These are phyloP conservation scores for Solenopsis invicta DNA, from an alignment of 1,140 invertebrate species.

Conservation along the genomic window DNA sequence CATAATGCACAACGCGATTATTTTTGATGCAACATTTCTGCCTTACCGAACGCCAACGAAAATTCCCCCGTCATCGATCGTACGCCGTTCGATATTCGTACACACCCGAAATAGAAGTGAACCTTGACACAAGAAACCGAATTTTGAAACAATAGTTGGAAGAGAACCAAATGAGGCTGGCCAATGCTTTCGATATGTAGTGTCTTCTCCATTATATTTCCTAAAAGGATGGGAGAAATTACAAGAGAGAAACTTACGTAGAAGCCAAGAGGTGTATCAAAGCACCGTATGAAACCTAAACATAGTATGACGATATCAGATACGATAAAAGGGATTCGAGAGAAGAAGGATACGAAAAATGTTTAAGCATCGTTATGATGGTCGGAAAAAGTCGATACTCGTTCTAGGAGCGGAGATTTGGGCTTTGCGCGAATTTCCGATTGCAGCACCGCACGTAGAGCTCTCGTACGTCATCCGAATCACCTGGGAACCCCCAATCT, in stretches of 20 bases:
- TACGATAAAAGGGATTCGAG: background rate
- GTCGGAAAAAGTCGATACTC: background rate
- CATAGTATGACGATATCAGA: slow-evolving; percentile 2
- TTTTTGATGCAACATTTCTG: slow-evolving; percentile 34
- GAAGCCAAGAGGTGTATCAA: background rate
- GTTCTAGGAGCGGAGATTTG: background rate
- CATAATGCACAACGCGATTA: slow-evolving; percentile 34
- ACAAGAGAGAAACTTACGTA: background rate
- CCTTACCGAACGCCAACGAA: slow-evolving; percentile 1
- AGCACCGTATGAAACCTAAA: background rate
- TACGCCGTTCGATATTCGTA: background rate
- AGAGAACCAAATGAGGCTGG: background rate
- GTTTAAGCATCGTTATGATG: background rate
- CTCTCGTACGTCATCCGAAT: background rate
- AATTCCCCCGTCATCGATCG: slow-evolving; percentile 31
- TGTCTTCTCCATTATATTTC: background rate
- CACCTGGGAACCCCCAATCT: slow-evolving; percentile 14
- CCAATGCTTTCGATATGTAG: background rate
- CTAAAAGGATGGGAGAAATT: background rate
- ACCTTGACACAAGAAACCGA: slow-evolving; percentile 40
- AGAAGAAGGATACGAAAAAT: background rate
- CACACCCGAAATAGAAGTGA: background rate
- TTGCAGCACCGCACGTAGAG: background rate
- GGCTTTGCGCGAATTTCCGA: slow-evolving; percentile 2
- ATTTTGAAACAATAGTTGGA: slow-evolving; percentile 15